Conservation (phyloP, 1,140 invertebrate genomes). For the Bursaphelenchus mucronatus region DNA sequence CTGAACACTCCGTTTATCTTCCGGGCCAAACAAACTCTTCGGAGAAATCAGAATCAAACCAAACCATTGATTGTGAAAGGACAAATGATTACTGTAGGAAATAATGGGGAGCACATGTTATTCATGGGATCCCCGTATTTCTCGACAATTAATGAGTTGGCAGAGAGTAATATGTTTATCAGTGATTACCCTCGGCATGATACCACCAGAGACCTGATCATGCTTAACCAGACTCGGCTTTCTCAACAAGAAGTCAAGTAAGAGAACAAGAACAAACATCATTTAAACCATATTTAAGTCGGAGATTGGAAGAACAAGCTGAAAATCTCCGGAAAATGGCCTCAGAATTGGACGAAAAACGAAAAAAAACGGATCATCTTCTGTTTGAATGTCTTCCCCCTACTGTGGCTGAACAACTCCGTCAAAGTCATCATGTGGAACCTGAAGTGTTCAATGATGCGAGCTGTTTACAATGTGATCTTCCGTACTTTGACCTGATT, state of each 20-base stretch:
- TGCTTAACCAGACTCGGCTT: constrained; percentile 55
- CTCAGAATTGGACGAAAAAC: constrained; percentile 60
- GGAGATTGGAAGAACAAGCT: constrained; percentile 42
- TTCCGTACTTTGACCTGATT: constrained; percentile 63
- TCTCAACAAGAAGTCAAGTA: constrained; percentile 62
- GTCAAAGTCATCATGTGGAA: constrained; percentile 55
- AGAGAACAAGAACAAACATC: constrained; percentile 60
- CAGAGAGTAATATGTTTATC: constrained; percentile 60
- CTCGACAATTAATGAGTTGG: constrained; percentile 48
- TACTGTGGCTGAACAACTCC: constrained; percentile 61
- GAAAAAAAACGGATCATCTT: constrained; percentile 61
- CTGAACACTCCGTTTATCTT: constrained; percentile 35
- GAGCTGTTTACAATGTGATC: constrained; percentile 63
- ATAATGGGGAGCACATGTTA: constrained; percentile 55
- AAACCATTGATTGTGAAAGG: constrained; percentile 53
- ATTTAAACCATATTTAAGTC: constrained; percentile 24
- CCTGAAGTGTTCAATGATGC: constrained; percentile 61
- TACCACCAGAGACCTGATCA: constrained; percentile 62
- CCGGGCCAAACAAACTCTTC: constrained; percentile 26
- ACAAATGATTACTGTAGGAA: constrained; percentile 41
- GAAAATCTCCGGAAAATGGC: constrained; percentile 53
- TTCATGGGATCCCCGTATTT: constrained; percentile 62
- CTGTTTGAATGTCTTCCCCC: constrained; percentile 60
- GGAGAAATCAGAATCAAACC: constrained; percentile 33
- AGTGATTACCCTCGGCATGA: constrained; percentile 62